Conservation (phyloP, 2,797 vertebrate genomes). For the Argentina silus region DNA sequence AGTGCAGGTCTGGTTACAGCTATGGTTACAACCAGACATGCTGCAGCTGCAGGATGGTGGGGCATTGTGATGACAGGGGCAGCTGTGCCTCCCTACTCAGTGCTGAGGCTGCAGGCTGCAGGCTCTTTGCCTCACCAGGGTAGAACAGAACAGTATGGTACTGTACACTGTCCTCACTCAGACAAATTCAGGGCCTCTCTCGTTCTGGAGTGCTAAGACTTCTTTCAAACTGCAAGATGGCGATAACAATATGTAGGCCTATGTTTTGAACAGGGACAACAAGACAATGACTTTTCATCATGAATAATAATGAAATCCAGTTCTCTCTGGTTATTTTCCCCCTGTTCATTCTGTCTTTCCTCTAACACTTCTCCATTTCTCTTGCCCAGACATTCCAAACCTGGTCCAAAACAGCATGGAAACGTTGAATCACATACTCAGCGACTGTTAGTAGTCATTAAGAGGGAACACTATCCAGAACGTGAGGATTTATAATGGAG, state of each 20-base stretch:
- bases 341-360: not conserved
- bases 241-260: not conserved
- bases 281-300: not conserved
- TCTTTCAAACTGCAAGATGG: not conserved
- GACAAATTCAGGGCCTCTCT: slow-evolving; percentile 21
- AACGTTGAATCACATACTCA: not conserved
- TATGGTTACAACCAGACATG: slow-evolving; percentile 60
- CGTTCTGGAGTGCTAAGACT: not conserved
- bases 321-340: not conserved
- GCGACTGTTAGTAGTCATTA: slow-evolving; percentile 31
- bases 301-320: not conserved
- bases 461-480: slow-evolving; percentile 23
- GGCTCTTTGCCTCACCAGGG: not conserved
- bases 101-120: not conserved
- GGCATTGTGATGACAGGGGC: slow-evolving; percentile 53
- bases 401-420: not conserved
- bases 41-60: slow-evolving; percentile 56
- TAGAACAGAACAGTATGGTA: slow-evolving; percentile 25
- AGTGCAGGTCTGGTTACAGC: slow-evolving; percentile 69
- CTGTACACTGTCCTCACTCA: slow-evolving; percentile 15
- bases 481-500: slow-evolving; percentile 26
- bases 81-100: slow-evolving; percentile 49
- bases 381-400: not conserved
- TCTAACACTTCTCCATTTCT: not conserved
- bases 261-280: not conserved